A percentile compares a stretch with the other conserved stretches of the same genome.
These are phyloP conservation scores for Cottus gobio DNA, from an alignment of 2,113 vertebrate species.

Conservation along the genomic window DNA sequence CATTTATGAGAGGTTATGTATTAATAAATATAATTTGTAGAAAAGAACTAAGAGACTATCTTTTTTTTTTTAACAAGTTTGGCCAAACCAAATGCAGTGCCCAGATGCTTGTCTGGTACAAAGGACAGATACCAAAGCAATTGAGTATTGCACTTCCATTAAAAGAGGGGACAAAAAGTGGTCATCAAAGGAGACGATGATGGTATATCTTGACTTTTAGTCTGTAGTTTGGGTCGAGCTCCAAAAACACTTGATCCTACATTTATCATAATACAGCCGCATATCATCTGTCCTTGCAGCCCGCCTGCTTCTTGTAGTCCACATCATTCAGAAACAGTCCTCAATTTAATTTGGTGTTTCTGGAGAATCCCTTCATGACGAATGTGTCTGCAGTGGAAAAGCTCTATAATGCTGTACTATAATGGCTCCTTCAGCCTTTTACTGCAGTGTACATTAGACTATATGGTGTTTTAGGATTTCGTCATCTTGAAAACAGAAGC, in stretches of 20 bases:
- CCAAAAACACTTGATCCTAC: background rate
- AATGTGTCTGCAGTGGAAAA: background rate
- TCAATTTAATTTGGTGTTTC: background rate
- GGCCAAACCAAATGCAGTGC: background rate
- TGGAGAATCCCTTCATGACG: background rate
- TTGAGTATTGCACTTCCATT: background rate
- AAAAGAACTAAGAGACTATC: background rate
- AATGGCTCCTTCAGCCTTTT: too few species aligned
- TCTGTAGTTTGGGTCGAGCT: background rate
- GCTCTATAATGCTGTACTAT: background rate
- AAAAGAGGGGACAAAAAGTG: background rate
- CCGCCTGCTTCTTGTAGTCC: background rate
- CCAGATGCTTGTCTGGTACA: background rate
- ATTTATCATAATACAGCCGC: background rate
- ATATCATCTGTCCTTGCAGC: background rate
- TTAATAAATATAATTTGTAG: conserved; percentile 56
- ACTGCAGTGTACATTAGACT: too few species aligned
- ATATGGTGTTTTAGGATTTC: background rate
- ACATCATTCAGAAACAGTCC: background rate
- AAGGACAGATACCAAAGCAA: background rate
- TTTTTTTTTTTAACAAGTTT: background rate
- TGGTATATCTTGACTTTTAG: background rate
- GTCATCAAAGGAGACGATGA: background rate
- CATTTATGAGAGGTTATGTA: conserved; percentile 1
- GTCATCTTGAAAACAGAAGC: background rate